Evolutionary conservation across 2,797 vertebrate species (phyloP).

Genomic region (Pachyuromys duprasi): DNA sequence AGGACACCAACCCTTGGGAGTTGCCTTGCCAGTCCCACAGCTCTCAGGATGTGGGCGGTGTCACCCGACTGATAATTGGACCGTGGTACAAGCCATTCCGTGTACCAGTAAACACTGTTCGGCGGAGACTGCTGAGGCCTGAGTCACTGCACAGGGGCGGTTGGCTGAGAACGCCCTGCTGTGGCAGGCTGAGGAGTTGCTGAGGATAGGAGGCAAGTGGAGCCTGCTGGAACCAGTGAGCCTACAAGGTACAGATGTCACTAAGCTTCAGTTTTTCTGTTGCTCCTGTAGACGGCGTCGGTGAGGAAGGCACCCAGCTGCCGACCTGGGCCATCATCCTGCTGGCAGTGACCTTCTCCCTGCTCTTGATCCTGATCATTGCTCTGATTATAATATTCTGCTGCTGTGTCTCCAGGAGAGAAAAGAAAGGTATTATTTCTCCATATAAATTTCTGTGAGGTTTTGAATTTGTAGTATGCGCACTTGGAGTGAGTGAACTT

Average conservation of each 20-base stretch:
- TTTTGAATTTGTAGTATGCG: neutral
- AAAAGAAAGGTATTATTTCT: constrained; percentile 75
- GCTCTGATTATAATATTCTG: constrained; percentile 81
- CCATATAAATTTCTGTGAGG: neutral
- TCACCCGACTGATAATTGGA: no score
- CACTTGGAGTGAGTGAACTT: neutral
- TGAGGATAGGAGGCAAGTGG: neutral
- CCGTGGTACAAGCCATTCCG: neutral
- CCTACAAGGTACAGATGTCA: neutral
- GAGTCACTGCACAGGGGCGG: neutral
- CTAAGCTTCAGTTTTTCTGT: constrained; percentile 62
- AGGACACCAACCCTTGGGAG: neutral
- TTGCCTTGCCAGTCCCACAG: fast-evolving
- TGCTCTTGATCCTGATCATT: constrained; percentile 83
- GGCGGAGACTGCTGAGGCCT: no score
- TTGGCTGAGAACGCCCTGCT: neutral
- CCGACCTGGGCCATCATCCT: constrained; percentile 82
- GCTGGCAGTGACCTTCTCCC: constrained; percentile 83
- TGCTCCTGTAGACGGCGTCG: constrained; percentile 77
- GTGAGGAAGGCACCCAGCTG: constrained; percentile 46
- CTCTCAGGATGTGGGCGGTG: neutral
- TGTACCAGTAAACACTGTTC: neutral
- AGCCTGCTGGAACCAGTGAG: neutral
- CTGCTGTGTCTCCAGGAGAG: constrained; percentile 81
- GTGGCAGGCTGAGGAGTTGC: neutral